Evolutionary conservation across 1,140 invertebrate genomes (phyloP).

Genomic region (Heterodera schachtii): DNA sequence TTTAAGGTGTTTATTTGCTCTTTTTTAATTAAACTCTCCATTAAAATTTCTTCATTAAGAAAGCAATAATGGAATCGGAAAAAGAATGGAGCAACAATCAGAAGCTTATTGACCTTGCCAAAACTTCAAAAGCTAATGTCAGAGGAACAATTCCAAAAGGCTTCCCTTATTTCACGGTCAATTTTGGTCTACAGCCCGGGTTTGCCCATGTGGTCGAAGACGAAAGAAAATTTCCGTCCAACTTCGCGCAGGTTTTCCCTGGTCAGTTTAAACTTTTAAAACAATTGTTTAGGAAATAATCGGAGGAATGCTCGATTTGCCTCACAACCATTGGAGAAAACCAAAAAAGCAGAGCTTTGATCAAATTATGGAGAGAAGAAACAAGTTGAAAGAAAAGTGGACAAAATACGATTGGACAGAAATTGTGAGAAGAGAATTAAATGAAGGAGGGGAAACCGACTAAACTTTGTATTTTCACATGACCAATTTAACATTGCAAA

Average conservation of each 20-base stretch:
- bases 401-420: slow-evolving; percentile 72
- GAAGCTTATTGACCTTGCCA: slow-evolving; percentile 83
- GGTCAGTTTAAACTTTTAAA: slow-evolving; percentile 2
- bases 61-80: slow-evolving; percentile 84
- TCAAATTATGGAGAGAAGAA: slow-evolving; percentile 74
- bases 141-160: slow-evolving; percentile 79
- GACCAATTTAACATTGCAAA: too few species aligned
- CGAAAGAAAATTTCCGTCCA: slow-evolving; percentile 80
- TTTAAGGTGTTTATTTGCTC: slow-evolving; percentile 73
- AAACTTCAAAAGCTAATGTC: slow-evolving; percentile 34
- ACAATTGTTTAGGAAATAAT: slow-evolving; percentile 79
- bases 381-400: slow-evolving; percentile 74
- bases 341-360: slow-evolving; percentile 76
- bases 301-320: slow-evolving; percentile 87
- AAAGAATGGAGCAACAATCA: slow-evolving; percentile 87
- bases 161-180: slow-evolving; percentile 87
- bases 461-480: too few species aligned
- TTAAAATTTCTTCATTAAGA: slow-evolving; percentile 67
- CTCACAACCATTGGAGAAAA: slow-evolving; percentile 81
- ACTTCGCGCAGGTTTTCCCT: slow-evolving; percentile 82
- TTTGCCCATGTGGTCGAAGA: slow-evolving; percentile 97
- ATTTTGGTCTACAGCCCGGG: slow-evolving; percentile 83
- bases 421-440: slow-evolving; percentile 32
- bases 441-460: not conserved
- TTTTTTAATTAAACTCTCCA: not conserved